Base-by-base conservation (phyloP, 2,113 vertebrate genomes). In the Gavialis gangeticus region DNA sequence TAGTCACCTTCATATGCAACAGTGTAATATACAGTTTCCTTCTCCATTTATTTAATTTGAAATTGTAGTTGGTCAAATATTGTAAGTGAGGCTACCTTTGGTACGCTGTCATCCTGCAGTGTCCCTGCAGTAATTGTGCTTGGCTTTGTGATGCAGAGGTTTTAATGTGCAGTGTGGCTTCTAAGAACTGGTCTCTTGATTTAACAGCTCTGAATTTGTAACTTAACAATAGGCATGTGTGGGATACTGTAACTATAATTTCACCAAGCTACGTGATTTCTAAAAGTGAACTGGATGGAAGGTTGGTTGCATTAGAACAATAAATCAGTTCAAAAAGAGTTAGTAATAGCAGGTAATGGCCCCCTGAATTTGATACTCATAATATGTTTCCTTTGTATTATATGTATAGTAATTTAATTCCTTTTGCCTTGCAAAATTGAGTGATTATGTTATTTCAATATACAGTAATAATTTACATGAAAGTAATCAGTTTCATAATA, bases 101-200 rank as follows among this genome's bases (percentile, higher is more conserved):
- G 77, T 87, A 24, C 1, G 6, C 85, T 89, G 81, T 92, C 63
- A 57, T 8, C 88, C 94, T 94, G 96, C 96, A 92, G 91, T 78
- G 77, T 66, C 79, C 79, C 96, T 91, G 96, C 96, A 97, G 96
- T 95, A 85, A 63, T 34, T 1, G 90, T 18, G 0, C 81, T 6
- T 85, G 91, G 90, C 88, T 94, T 69, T 59, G 86, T 82, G 93
- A 91, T 94, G 96, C 94, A 94, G 96, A 79, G 90, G 75, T 96
- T 95, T 86, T 79, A 91, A 95, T 88, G 92, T 54, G 56, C 92
- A 95, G 88, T n/a, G 59, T 80, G 89, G 80, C 95, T 96, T 62
- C 78, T 55, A 60, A 79, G 93, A 91, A 94, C 87, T 69, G 78
- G 63, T 77, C 30, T 73, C 90, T 83, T 89, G 88, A 91, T 93